Conservation (phyloP, 2,797 vertebrate genomes). For the Rhynchotus rufescens region DNA sequence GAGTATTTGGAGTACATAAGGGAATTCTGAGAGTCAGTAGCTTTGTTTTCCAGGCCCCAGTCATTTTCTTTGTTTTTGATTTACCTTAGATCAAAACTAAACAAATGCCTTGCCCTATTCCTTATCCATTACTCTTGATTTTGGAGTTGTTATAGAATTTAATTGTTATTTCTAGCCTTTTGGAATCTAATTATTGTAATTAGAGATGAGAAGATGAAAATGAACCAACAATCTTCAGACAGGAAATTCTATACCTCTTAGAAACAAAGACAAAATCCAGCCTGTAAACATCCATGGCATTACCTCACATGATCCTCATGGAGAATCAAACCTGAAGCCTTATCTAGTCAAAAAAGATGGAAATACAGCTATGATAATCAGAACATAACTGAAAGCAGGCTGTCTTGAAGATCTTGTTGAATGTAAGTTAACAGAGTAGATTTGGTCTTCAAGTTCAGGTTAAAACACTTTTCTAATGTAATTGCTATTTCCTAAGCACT, state of each 20-base stretch:
- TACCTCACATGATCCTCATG: neutral
- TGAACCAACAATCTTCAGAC: neutral
- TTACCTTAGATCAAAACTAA: slow-evolving; percentile 30
- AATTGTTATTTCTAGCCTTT: neutral
- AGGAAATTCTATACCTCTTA: slow-evolving; percentile 4
- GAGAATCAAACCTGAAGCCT: neutral
- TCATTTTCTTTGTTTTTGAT: slow-evolving; percentile 23
- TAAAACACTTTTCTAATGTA: slow-evolving; percentile 28
- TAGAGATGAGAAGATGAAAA: slow-evolving; percentile 17
- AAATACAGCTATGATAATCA: neutral
- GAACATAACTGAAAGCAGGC: neutral
- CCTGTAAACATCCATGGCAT: slow-evolving; percentile 19
- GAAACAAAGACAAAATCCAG: slow-evolving; percentile 21
- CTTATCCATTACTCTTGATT: neutral
- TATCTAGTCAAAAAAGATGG: neutral
- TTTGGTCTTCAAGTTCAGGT: slow-evolving; percentile 20
- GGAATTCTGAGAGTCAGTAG: neutral
- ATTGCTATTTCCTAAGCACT: slow-evolving; percentile 42
- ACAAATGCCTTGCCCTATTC: slow-evolving; percentile 12
- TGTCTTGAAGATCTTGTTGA: slow-evolving; percentile 10
- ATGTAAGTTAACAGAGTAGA: slow-evolving; percentile 17
- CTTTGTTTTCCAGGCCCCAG: neutral
- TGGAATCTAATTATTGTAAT: neutral
- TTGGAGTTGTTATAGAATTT: slow-evolving; percentile 24
- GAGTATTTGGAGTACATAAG: neutral